These are phyloP conservation scores for Urocitellus parryii DNA, from an alignment of 2,113 vertebrate species.

Conservation along the genomic window DNA sequence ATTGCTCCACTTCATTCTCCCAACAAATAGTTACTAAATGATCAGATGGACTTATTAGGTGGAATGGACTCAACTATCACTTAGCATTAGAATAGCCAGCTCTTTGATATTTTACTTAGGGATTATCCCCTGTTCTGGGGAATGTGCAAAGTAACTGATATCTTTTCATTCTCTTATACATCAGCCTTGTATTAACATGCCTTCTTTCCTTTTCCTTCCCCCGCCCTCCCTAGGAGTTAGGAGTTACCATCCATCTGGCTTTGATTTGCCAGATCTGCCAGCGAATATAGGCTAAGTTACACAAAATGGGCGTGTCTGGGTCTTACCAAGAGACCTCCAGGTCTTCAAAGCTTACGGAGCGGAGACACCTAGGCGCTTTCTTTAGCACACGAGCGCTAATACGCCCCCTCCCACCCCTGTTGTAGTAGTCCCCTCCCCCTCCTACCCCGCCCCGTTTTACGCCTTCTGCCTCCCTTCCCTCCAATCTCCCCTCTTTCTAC, in stretches of 20 bases:
- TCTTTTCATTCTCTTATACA: not conserved
- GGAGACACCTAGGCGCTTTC: constrained; percentile 42
- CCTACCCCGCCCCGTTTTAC: constrained; percentile 49
- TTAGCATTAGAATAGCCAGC: not conserved
- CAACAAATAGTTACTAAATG: not conserved
- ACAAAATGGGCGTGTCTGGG: constrained; percentile 67
- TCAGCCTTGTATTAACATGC: not conserved
- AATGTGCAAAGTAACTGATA: not conserved
- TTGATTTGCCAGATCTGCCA: constrained; percentile 50
- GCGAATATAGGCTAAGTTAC: constrained; percentile 66
- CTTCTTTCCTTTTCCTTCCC: not conserved
- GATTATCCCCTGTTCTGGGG: not conserved
- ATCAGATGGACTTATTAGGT: not conserved
- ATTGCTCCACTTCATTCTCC: not conserved
- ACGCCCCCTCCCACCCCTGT: not conserved
- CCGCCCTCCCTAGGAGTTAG: constrained; percentile 10
- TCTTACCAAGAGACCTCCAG: constrained; percentile 32
- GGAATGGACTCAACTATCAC: constrained; percentile 15
- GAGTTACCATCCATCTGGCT: not conserved
- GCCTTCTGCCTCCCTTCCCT: not conserved
- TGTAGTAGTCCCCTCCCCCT: constrained; percentile 60
- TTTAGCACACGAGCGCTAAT: not conserved
- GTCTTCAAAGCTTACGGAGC: not conserved
- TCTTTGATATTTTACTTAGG: not conserved
- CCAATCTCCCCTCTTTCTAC: not conserved